Evolutionary conservation across 2,797 vertebrate species (phyloP).

Genomic region (Paramormyrops hopkinsi): DNA sequence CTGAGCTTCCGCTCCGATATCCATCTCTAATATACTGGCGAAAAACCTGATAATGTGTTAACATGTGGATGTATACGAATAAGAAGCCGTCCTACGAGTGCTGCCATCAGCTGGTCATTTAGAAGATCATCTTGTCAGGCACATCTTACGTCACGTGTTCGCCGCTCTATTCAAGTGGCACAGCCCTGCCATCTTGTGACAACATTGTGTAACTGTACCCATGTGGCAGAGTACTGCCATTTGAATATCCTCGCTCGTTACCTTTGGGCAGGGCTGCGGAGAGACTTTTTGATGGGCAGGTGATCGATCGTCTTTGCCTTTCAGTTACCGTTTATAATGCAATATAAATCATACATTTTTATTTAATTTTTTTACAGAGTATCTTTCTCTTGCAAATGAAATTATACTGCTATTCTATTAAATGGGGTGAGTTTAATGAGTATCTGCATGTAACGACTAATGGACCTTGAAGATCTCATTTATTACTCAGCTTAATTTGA

Average conservation of each 20-base stretch:
- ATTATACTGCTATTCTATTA: background rate
- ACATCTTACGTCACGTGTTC: background rate
- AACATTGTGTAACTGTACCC: background rate
- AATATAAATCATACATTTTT: background rate
- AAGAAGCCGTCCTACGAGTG: background rate
- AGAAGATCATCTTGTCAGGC: background rate
- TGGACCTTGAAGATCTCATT: background rate
- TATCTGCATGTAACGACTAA: background rate
- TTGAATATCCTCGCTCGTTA: background rate
- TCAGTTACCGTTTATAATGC: background rate
- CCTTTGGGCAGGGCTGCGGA: background rate
- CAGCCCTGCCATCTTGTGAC: background rate
- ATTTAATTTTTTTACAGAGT: background rate
- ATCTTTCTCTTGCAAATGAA: background rate
- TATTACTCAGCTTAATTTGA: background rate
- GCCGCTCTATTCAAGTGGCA: background rate
- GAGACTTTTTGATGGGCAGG: background rate
- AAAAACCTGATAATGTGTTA: background rate
- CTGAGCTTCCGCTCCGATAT: background rate
- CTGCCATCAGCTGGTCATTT: background rate
- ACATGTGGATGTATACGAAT: background rate
- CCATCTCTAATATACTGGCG: background rate
- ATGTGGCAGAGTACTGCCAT: background rate
- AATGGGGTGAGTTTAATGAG: background rate
- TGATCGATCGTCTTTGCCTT: background rate